Base-by-base conservation (phyloP, 2,888 invertebrate genomes). In the Lasioglossum lativentre region DNA sequence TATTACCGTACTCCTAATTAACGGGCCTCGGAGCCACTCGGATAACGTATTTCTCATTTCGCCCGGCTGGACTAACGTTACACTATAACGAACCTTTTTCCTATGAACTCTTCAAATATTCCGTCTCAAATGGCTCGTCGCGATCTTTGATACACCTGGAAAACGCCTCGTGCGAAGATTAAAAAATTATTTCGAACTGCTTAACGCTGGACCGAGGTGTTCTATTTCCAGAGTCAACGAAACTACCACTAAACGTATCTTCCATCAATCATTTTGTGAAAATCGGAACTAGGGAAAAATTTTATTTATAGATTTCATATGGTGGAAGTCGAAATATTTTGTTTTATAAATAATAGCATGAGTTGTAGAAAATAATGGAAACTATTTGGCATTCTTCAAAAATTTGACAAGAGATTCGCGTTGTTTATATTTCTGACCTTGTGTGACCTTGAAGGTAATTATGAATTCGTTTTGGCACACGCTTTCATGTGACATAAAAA, bases 1-100 rank as follows among this genome's bases (percentile, higher is more conserved):
- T 91, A 91, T 90, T 91, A 91, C 87, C 82, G 86, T 84, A 82
- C 82, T 88, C 47, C 88, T 90, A 90, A 91, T 89, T 91, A 91
- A 91, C 88, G 89, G 78, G 63, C 77, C 86, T 85, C 63, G 77
- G 80, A 84, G 82, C 88, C 78, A 88, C 88, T 88, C 80, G 87
- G 85, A 90, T 91, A 90, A 86, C 88, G 83, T 88, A 91, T 90
- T 90, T 90, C 90, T 88, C 89, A 82, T 88, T 88, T 85, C 85
- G 75, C 71, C 63, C 74, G 63, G 72, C 75, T 70, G 70, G 86
- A 80, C 76, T 88, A 89, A 76, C 68, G 83, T 88, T 89, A 86
- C 89, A 56, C 72, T 85, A 83, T 88, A 89, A 90, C 52, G 86
- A 89, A 75, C 70, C 84, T 79, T 52, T 79, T 84, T 86, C 80